These are phyloP conservation scores for Maccullochella peelii DNA, from an alignment of 2,113 vertebrate genomes.

Conservation along the genomic window DNA sequence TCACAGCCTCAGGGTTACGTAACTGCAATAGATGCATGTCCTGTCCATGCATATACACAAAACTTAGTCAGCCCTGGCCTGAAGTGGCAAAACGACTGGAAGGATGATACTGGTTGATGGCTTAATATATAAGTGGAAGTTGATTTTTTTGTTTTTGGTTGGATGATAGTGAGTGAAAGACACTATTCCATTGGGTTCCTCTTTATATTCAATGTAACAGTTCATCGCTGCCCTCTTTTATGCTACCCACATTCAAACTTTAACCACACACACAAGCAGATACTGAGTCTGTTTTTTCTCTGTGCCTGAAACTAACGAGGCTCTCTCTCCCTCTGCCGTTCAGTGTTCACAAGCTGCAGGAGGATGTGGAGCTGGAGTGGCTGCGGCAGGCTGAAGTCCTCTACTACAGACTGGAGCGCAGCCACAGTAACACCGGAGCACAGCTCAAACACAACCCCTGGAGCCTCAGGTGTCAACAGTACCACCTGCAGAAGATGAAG, in stretches of 20 bases:
- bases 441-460: conserved; percentile 97
- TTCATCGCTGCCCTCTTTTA: neutral
- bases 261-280: neutral
- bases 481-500: conserved; percentile 95
- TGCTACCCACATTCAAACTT: neutral
- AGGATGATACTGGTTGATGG: neutral
- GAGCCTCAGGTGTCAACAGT: conserved; percentile 97
- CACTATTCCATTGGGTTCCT: neutral
- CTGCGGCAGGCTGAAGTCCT: conserved; percentile 92
- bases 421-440: conserved; percentile 90
- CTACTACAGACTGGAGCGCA: conserved; percentile 92
- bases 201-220: neutral
- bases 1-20: conserved; percentile 34
- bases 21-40: conserved; percentile 22
- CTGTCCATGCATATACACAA: neutral
- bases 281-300: neutral
- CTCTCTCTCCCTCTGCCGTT: conserved; percentile 7
- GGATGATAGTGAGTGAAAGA: neutral
- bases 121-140: neutral
- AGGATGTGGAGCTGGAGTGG: conserved; percentile 92
- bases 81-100: neutral
- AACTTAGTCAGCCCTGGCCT: neutral
- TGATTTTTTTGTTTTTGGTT: neutral
- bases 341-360: conserved; percentile 89
- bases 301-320: neutral